Conservation (phyloP, 2,888 invertebrate species). For the Diarsia dahlii region DNA sequence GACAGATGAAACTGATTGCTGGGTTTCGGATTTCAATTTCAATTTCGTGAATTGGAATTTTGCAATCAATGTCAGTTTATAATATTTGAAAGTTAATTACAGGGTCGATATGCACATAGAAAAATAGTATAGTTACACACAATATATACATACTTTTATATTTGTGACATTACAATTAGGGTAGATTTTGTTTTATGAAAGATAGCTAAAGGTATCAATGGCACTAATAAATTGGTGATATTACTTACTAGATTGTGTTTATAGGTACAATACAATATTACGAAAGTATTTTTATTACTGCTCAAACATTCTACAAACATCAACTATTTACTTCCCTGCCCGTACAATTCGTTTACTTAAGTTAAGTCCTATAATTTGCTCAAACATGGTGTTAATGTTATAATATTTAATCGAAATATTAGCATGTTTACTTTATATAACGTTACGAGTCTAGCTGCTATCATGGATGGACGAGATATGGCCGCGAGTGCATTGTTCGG, state of each 20-base stretch:
- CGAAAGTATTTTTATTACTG: neutral
- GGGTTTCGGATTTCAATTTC: constrained; percentile 44
- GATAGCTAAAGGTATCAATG: too few species aligned
- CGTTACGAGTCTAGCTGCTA: constrained; percentile 71
- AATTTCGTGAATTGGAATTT: constrained; percentile 33
- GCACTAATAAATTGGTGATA: too few species aligned
- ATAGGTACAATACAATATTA: neutral
- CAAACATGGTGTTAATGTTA: constrained; percentile 37
- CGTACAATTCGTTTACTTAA: neutral
- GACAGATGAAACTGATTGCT: constrained; percentile 54
- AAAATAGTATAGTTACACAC: neutral
- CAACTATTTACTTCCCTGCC: neutral
- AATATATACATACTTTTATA: neutral
- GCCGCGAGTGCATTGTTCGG: constrained; percentile 65
- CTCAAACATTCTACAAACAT: neutral
- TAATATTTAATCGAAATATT: constrained; percentile 63
- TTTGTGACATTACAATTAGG: neutral
- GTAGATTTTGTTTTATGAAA: too few species aligned
- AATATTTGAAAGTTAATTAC: constrained; percentile 41
- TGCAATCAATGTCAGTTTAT: constrained; percentile 17
- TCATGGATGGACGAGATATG: constrained; percentile 74
- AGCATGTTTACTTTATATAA: constrained; percentile 71
- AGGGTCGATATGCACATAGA: constrained; percentile 17
- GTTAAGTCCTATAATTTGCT: constrained; percentile 5
- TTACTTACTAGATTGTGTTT: neutral